phyloP scores from a whole-genome alignment of 2,797 vertebrate genomes.

The Percopsis omiscomaycus region DNA sequence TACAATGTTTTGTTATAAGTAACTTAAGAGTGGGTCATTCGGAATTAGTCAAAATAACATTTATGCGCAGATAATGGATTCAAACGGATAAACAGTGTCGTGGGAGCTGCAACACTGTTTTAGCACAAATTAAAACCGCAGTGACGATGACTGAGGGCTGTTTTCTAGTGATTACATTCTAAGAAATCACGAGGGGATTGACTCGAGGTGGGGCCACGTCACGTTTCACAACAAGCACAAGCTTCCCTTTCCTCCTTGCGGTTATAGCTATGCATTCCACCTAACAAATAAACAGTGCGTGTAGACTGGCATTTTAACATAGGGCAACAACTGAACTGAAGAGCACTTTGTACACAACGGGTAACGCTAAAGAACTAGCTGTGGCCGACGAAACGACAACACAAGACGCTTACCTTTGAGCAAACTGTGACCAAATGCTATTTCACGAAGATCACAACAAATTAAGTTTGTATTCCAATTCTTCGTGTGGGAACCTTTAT shows the following conservation, averaged over 20 bases:
- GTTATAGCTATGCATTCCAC: not conserved
- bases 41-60: too few species aligned
- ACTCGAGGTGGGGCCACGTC: constrained; percentile 57
- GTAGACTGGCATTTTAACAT: not conserved
- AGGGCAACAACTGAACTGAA: too few species aligned
- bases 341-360: not conserved
- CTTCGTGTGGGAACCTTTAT: not conserved
- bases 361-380: constrained; percentile 13
- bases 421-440: constrained; percentile 19
- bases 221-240: constrained; percentile 3
- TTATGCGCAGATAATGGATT: too few species aligned
- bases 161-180: too few species aligned
- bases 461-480: not conserved
- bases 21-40: too few species aligned
- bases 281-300: too few species aligned
- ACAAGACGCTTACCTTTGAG: constrained; percentile 52
- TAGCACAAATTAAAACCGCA: too few species aligned
- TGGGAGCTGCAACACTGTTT: too few species aligned
- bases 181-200: not conserved
- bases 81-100: too few species aligned
- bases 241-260: not conserved
- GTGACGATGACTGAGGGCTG: too few species aligned
- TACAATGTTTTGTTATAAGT: too few species aligned
- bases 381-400: constrained; percentile 11
- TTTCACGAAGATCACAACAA: constrained; percentile 10